Evolutionary conservation across 2,888 invertebrate species (phyloP), one percentile per base, ranked within the genome.

Genomic region (Bombyx huttoni): DNA sequence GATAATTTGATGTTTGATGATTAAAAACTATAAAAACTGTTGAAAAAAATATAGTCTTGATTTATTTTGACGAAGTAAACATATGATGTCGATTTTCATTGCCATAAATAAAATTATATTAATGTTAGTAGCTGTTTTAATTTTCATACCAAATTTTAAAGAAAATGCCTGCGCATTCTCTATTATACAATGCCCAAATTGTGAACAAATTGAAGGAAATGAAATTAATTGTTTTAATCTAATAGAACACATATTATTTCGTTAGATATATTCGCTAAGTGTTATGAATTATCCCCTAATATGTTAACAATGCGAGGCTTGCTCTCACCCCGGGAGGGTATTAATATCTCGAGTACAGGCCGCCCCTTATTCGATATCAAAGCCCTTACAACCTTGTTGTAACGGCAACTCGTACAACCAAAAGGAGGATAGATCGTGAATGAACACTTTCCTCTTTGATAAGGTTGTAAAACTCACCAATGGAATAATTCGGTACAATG

Each of bases 251-350:
- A 46, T 48, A 53, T 47, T 13, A 13, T 47, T 53, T 49, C 49
- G 52, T 47, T 48, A 46, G 46, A 40, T 49, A 47, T 46, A 49
- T 52, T 45, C 49, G 50, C 50, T 35, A 45, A 51, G 83, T 84
- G 84, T 66, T 65, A 61, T 67, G 74, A 80, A 80, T 85, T 79
- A 85, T 76, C 75, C 67, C 65, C 72, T 88, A 86, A 88, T 83
- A 80, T 86, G 85, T 75, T 68, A 82, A 85, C 85, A 87, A 86
- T 84, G 78, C 80, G 83, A 81, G 78, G 78, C 77, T 81, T 79
- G 76, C 75, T 76, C 73, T 83, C 82, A 78, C 82, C 81, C 77
- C 75, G 72, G 81, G 80, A 84, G 80, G 82, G 79, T 81, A 83
- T 83, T 82, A 85, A 73, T 70, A 78, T 76, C 80, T 80, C 59